These are phyloP conservation scores for Neelides folsomi DNA, from an alignment of 2,888 invertebrate species.

Conservation along the genomic window DNA sequence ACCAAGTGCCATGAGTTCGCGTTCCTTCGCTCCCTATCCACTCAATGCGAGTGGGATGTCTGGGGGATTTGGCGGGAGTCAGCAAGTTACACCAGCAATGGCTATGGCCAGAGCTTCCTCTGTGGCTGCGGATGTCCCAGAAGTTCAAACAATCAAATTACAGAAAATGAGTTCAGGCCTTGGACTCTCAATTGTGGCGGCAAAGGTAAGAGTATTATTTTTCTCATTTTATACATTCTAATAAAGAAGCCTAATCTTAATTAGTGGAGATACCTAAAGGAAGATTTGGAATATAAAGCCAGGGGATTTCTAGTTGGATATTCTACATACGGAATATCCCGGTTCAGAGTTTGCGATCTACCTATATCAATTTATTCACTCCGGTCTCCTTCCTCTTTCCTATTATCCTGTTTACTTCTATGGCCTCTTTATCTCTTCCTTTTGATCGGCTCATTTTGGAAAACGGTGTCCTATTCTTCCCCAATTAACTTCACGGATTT, in stretches of 20 bases:
- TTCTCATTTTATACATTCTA: slow-evolving; percentile 4
- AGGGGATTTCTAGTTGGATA: background rate
- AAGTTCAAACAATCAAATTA: slow-evolving; percentile 71
- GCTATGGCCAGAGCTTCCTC: slow-evolving; percentile 11
- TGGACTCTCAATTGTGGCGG: slow-evolving; percentile 97
- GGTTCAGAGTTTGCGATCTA: no score
- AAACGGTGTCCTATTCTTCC: no score
- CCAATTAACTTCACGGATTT: no score
- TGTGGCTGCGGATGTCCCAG: slow-evolving; percentile 41
- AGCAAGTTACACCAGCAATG: slow-evolving; percentile 17
- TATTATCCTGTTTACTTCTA: no score
- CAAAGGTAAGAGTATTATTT: slow-evolving; percentile 52
- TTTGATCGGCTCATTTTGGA: no score
- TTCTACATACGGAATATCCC: no score
- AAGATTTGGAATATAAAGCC: slow-evolving; percentile 4
- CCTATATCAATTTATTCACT: no score
- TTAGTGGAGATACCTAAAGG: background rate
- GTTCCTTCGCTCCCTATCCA: slow-evolving; percentile 37
- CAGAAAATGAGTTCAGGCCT: slow-evolving; percentile 92
- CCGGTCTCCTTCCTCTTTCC: no score
- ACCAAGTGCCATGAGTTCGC: slow-evolving; percentile 52
- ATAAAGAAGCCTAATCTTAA: background rate
- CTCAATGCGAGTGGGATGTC: slow-evolving; percentile 17
- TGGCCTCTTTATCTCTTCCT: no score
- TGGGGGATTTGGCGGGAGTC: slow-evolving; percentile 18